Conservation (phyloP, 1,140 invertebrate genomes). For the Marisa cornuarietis region DNA sequence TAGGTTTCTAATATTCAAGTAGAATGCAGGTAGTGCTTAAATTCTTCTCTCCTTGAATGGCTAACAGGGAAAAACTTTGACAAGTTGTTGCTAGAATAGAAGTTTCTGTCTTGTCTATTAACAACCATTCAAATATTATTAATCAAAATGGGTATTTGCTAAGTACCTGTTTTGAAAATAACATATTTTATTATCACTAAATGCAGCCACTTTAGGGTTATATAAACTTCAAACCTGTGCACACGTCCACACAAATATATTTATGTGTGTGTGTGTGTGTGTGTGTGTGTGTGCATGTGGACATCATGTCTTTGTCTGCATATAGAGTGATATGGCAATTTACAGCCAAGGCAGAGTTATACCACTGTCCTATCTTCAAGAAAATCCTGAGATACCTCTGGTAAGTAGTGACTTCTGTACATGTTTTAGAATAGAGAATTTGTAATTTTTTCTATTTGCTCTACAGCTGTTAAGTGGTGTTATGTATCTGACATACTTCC, state of each 20-base stretch:
- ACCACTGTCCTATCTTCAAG: not conserved
- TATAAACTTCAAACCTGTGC: not conserved
- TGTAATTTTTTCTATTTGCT: too few species aligned
- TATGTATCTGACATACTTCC: not conserved
- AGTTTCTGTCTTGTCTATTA: too few species aligned
- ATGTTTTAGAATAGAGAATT: not conserved
- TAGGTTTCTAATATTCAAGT: too few species aligned
- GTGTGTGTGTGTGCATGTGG: not conserved
- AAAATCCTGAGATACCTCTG: not conserved
- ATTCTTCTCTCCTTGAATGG: not conserved
- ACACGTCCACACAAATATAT: not conserved
- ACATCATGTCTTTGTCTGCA: not conserved
- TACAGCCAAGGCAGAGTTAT: not conserved
- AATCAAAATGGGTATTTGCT: not conserved
- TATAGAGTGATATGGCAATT: not conserved
- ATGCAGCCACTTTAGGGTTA: not conserved
- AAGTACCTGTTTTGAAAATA: too few species aligned
- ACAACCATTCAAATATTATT: not conserved
- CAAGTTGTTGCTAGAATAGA: not conserved
- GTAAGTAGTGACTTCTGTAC: not conserved
- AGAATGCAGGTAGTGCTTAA: not conserved
- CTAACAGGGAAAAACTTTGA: not conserved
- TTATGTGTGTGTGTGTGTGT: not conserved
- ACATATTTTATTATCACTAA: too few species aligned
- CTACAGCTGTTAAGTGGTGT: not conserved